Conservation (phyloP, 2,888 invertebrate species). For the Kuschelorhynchus macadamiae region DNA sequence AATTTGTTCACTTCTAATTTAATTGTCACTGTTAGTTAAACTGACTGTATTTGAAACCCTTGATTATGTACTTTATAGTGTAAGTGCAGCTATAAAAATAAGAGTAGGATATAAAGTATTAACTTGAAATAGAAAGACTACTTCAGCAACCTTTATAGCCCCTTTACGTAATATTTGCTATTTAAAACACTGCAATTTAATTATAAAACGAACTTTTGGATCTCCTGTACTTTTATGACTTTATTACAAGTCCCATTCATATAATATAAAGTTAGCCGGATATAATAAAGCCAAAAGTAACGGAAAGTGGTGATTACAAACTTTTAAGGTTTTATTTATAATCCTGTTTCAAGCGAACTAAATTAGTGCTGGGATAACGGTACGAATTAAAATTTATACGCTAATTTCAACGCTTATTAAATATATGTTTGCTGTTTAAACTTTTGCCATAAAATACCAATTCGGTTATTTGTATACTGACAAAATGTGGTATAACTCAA, state of each 20-base stretch:
- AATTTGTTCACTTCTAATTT: too few species aligned
- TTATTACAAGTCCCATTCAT: constrained; percentile 11
- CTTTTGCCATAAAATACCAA: too few species aligned
- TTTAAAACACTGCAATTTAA: neutral
- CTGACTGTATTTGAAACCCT: too few species aligned
- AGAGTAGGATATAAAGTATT: too few species aligned
- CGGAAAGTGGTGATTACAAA: constrained; percentile 19
- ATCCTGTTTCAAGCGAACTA: constrained; percentile 4
- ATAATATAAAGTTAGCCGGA: constrained; percentile 16
- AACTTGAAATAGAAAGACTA: too few species aligned
- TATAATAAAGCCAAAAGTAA: constrained; percentile 19
- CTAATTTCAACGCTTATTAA: neutral
- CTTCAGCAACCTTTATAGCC: too few species aligned
- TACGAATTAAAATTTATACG: neutral
- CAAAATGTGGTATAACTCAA: too few species aligned
- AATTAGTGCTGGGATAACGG: constrained; percentile 10
- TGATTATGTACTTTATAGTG: too few species aligned
- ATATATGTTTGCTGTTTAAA: neutral
- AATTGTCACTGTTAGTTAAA: too few species aligned
- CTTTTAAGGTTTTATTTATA: constrained; percentile 23
- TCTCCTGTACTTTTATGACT: constrained; percentile 1
- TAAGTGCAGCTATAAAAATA: too few species aligned
- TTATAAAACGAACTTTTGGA: neutral
- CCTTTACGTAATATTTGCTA: too few species aligned
- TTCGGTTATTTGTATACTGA: too few species aligned